Percentiles rank a stretch among this genome's conserved stretches.
phyloP scores from a whole-genome alignment of 2,797 vertebrate species.

The Lithobates pipiens region DNA sequence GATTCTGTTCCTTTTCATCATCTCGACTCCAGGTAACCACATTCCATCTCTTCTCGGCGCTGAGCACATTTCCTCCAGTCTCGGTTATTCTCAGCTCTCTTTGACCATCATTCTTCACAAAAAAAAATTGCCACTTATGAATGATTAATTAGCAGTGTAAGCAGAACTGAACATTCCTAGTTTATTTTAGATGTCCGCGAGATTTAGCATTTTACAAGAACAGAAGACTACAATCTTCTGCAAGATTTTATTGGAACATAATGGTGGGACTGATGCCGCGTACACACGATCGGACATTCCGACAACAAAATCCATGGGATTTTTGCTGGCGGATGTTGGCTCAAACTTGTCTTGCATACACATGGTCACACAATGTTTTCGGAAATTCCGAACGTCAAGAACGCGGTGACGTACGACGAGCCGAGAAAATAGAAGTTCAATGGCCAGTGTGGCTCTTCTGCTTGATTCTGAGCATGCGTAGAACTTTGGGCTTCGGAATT shows the following conservation, averaged over 20 bases:
- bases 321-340: too few species aligned
- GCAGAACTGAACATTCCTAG: constrained; percentile 15
- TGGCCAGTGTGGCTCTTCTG: too few species aligned
- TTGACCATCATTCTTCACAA: constrained; percentile 41
- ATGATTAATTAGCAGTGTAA: constrained; percentile 23
- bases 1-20: constrained; percentile 1
- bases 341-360: too few species aligned
- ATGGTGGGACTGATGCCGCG: too few species aligned
- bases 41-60: constrained; percentile 11
- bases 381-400: too few species aligned
- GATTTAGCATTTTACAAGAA: background rate
- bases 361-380: too few species aligned
- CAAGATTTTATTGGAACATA: background rate
- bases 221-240: background rate
- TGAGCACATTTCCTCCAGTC: constrained; percentile 6
- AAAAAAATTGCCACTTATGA: constrained; percentile 24
- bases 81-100: constrained; percentile 29
- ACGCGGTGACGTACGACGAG: too few species aligned
- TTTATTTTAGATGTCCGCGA: constrained; percentile 7
- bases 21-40: constrained; percentile 17
- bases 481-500: too few species aligned
- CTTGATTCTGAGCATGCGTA: too few species aligned
- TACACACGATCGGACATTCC: too few species aligned
- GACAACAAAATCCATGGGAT: too few species aligned
- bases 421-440: too few species aligned